These are phyloP conservation scores for Oxycera nigricornis DNA, from an alignment of 2,888 invertebrate species.

Conservation along the genomic window DNA sequence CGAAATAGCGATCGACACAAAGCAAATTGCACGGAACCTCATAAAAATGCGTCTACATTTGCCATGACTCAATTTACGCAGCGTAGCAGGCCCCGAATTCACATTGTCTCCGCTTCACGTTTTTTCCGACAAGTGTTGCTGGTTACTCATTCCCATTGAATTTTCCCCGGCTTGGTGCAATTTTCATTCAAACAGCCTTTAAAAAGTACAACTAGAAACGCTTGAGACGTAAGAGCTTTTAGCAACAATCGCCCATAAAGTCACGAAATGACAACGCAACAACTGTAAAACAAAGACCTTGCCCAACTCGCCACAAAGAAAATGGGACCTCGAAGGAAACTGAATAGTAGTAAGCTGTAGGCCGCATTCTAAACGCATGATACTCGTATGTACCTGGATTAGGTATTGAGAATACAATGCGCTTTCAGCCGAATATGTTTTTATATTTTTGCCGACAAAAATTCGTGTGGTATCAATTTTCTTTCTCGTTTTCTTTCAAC, in stretches of 20 bases:
- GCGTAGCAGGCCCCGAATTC: not conserved
- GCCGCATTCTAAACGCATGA: no score
- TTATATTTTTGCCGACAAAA: no score
- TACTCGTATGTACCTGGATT: no score
- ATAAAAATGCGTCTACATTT: conserved; percentile 19
- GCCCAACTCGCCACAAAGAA: conserved; percentile 8
- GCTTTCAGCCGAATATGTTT: no score
- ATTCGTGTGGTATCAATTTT: no score
- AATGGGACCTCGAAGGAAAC: not conserved
- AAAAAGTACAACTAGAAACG: not conserved
- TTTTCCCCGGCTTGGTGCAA: not conserved
- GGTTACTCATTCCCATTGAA: conserved; percentile 37
- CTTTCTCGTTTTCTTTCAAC: no score
- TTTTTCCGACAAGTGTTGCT: not conserved
- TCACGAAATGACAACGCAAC: conserved; percentile 16
- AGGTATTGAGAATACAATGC: no score
- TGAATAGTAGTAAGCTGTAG: no score
- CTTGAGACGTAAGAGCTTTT: not conserved
- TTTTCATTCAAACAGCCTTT: not conserved
- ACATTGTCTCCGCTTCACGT: conserved; percentile 2
- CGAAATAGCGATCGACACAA: not conserved
- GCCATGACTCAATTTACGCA: conserved; percentile 23
- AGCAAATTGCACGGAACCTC: not conserved
- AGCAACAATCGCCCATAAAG: conserved; percentile 21
- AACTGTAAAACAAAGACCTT: conserved; percentile 19